A percentile compares a stretch with the other conserved stretches of the same genome.
Evolutionary conservation across 2,113 vertebrate species (phyloP).

Genomic region (Pica pica): DNA sequence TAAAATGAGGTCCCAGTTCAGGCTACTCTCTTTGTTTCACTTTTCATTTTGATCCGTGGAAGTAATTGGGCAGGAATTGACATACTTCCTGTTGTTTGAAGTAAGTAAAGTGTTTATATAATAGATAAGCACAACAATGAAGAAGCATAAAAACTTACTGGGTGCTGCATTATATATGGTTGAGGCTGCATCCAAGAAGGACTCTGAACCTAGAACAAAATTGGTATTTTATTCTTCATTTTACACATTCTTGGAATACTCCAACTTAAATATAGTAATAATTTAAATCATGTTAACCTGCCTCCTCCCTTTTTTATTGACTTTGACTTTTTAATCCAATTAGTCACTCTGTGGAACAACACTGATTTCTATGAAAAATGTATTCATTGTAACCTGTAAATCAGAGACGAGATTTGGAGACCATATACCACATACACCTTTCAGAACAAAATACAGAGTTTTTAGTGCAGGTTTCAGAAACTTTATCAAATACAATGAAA

Average conservation of each 20-base stretch:
- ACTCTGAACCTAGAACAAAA: conserved; percentile 87
- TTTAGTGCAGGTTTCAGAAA: background rate
- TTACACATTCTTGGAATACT: background rate
- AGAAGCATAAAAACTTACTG: conserved; percentile 80
- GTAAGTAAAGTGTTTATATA: background rate
- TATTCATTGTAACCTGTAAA: background rate
- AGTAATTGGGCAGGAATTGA: background rate
- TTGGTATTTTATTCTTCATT: background rate
- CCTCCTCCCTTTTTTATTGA: background rate
- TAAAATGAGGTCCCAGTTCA: background rate
- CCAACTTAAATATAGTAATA: background rate
- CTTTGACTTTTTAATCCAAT: background rate
- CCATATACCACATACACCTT: background rate
- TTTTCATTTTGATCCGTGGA: background rate
- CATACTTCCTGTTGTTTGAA: background rate
- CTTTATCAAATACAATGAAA: background rate
- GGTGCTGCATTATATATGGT: conserved; percentile 95
- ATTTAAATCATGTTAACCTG: background rate
- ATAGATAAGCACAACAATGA: background rate
- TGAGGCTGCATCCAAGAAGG: conserved; percentile 97
- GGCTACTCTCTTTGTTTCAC: background rate
- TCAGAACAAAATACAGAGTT: background rate
- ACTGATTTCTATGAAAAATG: background rate
- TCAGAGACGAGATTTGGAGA: background rate
- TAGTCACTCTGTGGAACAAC: background rate